Percentiles rank a stretch among this genome's conserved stretches.
Evolutionary conservation across 2,888 invertebrate species (phyloP).

Genomic region (Eugnorisma glareosa): DNA sequence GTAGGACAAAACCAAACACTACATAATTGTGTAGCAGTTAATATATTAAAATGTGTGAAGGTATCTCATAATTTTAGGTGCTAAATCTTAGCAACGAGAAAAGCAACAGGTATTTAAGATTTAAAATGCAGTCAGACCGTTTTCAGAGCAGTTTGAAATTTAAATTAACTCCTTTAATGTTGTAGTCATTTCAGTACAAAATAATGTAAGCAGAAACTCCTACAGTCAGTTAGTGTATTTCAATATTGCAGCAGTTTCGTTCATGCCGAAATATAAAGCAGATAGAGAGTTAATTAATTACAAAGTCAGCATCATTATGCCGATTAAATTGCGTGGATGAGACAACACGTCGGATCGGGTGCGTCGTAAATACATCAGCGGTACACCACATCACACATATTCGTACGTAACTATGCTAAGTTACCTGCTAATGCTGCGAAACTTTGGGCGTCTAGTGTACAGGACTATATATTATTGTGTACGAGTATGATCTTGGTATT

Average conservation of each 20-base stretch:
- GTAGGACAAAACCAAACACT: neutral
- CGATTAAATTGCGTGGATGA: conserved; percentile 83
- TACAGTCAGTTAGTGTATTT: conserved; percentile 6
- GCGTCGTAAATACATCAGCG: conserved; percentile 84
- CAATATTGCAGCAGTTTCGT: conserved; percentile 21
- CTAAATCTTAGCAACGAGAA: conserved; percentile 44
- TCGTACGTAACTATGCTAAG: conserved; percentile 50
- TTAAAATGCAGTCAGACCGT: conserved; percentile 32
- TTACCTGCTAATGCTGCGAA: conserved; percentile 50
- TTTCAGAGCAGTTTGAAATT: conserved; percentile 45
- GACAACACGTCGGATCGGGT: conserved; percentile 75
- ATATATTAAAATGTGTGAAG: neutral
- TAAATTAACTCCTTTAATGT: conserved; percentile 40
- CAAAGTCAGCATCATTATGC: conserved; percentile 78
- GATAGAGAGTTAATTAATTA: conserved; percentile 79
- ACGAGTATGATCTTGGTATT: neutral
- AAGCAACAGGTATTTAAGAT: conserved; percentile 50
- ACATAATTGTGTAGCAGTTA: neutral
- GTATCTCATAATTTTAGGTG: conserved; percentile 16
- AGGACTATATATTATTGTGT: conserved; percentile 11
- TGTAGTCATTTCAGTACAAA: conserved; percentile 29
- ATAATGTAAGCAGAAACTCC: conserved; percentile 19
- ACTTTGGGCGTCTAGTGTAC: conserved; percentile 46
- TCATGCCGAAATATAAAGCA: conserved; percentile 57
- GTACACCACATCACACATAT: conserved; percentile 72